A percentile compares a stretch with the other conserved stretches of the same genome.
phyloP scores from a whole-genome alignment of 2,888 invertebrate genomes.

The Xylota segnis region DNA sequence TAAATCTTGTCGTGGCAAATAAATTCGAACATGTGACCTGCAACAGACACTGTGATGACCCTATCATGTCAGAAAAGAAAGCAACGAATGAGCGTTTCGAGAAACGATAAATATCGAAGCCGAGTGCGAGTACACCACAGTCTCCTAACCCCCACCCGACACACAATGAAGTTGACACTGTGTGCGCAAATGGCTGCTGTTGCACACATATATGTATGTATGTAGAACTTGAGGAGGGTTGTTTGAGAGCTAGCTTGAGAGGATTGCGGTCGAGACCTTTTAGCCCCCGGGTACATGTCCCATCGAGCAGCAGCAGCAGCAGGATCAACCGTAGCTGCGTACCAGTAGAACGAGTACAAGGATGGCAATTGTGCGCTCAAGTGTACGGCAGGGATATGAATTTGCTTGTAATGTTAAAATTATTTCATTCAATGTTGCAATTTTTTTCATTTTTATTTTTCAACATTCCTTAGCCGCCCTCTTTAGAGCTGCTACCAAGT shows the following conservation, averaged over 20 bases:
- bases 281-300: constrained; percentile 41
- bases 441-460: constrained; percentile 31
- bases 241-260: constrained; percentile 24
- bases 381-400: constrained; percentile 52
- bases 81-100: constrained; percentile 18
- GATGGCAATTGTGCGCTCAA: constrained; percentile 56
- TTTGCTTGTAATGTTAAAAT: constrained; percentile 48
- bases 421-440: constrained; percentile 53
- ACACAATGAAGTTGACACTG: constrained; percentile 39
- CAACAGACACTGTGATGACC: constrained; percentile 29
- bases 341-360: constrained; percentile 21
- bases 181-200: constrained; percentile 9
- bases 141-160: not conserved
- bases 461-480: not conserved
- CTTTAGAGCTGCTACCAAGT: not conserved
- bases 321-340: not conserved
- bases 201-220: not conserved
- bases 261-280: constrained; percentile 68
- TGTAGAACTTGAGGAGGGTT: constrained; percentile 2
- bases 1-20: not conserved
- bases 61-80: constrained; percentile 7
- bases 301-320: not conserved
- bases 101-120: constrained; percentile 47
- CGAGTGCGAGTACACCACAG: constrained; percentile 8
- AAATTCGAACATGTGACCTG: not conserved